A percentile compares a stretch with the other conserved stretches of the same genome.
These are phyloP conservation scores for Syngnathus floridae DNA, from an alignment of 2,113 vertebrate species.

Conservation along the genomic window DNA sequence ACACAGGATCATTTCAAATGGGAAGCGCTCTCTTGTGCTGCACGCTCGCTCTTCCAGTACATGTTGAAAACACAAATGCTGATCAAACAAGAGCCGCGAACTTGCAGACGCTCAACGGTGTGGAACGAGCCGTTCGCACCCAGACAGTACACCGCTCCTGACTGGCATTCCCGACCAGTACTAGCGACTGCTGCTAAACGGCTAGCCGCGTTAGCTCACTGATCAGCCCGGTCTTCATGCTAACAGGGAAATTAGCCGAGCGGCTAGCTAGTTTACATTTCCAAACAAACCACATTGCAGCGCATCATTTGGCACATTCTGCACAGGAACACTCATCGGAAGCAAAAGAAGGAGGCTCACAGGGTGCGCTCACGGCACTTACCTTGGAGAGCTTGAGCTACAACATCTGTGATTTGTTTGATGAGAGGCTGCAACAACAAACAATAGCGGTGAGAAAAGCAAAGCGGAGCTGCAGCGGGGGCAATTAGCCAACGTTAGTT, in stretches of 20 bases:
- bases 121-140: conserved; percentile 33
- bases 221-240: conserved; percentile 23
- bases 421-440: conserved; percentile 72
- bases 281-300: conserved; percentile 36
- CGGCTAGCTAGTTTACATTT: conserved; percentile 49
- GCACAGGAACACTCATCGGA: neutral
- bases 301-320: conserved; percentile 13
- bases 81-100: neutral
- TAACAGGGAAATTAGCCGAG: conserved; percentile 61
- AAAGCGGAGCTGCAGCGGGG: conserved; percentile 20
- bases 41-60: neutral
- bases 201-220: conserved; percentile 32
- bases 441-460: conserved; percentile 64
- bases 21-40: neutral
- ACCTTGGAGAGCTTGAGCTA: conserved; percentile 73
- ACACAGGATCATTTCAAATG: conserved; percentile 8
- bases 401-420: conserved; percentile 79
- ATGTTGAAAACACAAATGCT: neutral
- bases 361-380: conserved; percentile 58
- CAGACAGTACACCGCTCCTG: conserved; percentile 50
- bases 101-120: conserved; percentile 31
- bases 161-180: conserved; percentile 57
- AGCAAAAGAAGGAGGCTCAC: conserved; percentile 14
- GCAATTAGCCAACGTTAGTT: conserved; percentile 69
- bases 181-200: conserved; percentile 59